Evolutionary conservation across 2,113 vertebrate species (phyloP), one percentile per base, ranked within the genome.

Genomic region (Cynoglossus semilaevis): DNA sequence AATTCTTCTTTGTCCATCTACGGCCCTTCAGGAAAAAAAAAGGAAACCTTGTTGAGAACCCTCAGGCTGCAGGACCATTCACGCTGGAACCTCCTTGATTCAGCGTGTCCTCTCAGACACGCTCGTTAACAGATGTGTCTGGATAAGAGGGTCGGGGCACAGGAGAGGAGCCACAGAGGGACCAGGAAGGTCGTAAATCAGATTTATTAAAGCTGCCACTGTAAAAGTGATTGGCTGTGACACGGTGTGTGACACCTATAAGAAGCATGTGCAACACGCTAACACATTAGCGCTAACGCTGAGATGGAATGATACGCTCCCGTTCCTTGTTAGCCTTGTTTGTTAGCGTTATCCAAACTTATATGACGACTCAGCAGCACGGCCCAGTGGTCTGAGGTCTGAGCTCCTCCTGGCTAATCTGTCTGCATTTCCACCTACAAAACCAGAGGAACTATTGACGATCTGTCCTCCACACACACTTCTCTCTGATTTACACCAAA

Each of bases 181-280:
- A 68, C 51, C 59, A 29, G 57, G 53, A 57, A 44, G 49, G 58
- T 70, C 58, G 67, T 72, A 77, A 82, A 75, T 35, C 48, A 77
- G 78, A 88, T 83, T 80, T 84, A 85, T 74, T 63, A 58, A 62
- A 1, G 44, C n/a, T 22, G 10, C 2, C 38, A 15, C 64, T 38
- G 5, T 88, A 80, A 83, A 87, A 57, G 67, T 67, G 70, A 85
- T 76, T 63, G 77, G 15, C 72, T 67, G 53, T 75, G 82, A 76
- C 75, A 58, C 41, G 15, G 62, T 53, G 72, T 82, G 52, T 22
- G 52, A 77, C 52, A 44, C 29, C 56, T 51, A 43, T 67, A 37
- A 63, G 35, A 37, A 63, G 35, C 54, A 44, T 59, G 57, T 44
- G 68, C 69, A 80, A 78, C 81, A 76, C 42, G 72, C 50, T 15